Base-by-base conservation (phyloP, 37 sponge, comb jelly and placozoan genomes). In the Axinella damicornis region DNA sequence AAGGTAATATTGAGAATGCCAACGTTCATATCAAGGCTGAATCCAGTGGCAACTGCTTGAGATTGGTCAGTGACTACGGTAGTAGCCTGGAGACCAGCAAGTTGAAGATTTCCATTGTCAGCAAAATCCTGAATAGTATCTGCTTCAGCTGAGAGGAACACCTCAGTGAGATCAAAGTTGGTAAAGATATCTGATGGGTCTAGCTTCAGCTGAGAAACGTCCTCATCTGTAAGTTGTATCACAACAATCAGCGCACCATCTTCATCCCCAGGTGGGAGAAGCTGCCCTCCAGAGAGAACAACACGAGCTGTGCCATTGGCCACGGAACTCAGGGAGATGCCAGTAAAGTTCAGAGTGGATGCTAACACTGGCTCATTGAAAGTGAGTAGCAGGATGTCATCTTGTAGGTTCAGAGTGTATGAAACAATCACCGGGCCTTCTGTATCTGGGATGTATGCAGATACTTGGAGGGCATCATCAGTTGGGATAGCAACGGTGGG, bases 341-440 rank as follows among this genome's bases (percentile, higher is more conserved):
- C 57, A 25, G 86, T 53, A 2, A 79, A 58, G 33, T 86, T 58
- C 52, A 95, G 46, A 35, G 86, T 86, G 25, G 88, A 61, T 24
- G 76, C 76, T 37, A 73, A 62, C 12, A 97, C 83, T 54, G 97
- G 97, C 63, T 97, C 95, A 73, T 92, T 68, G 74, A 97, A 97
- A 15, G 90, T 86, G 30, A 97, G 22, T 18, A 57, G 17, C 18
- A 97, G 76, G 20, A 69, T 69, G 71, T 95, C 87, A 32, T 70
- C 58, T 31, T 75, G 31, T 5, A 94, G 85, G 67, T 97, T 76
- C 38, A 97, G 77, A 34, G 74, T 69, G 65, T 87, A 85, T 15
- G 69, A 65, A 25, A 59, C 40, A 17, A 97, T 54, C 1, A 53
- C 53, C 1, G 97, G 97, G n/a, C 89, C 86, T 30, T 76, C 59